phyloP scores from a whole-genome alignment of 2,113 vertebrate species.

The Phocoena sinus region DNA sequence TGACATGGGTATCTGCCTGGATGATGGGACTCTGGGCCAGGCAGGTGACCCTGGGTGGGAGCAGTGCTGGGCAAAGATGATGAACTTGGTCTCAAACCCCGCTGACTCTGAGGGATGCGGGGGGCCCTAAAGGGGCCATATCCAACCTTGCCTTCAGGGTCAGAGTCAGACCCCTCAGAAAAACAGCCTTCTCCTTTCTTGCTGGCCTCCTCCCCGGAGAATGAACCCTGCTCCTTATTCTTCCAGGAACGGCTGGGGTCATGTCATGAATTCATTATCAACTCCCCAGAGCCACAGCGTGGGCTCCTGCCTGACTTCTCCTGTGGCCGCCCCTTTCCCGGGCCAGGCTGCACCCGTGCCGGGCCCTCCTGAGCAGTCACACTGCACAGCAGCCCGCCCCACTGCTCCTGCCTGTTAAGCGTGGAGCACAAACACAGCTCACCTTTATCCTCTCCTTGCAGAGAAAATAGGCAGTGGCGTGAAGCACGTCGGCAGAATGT shows the following conservation, averaged over 20 bases:
- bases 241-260: no score
- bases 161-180: neutral
- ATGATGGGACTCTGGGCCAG: neutral
- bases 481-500: constrained; percentile 94
- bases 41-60: neutral
- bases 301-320: neutral
- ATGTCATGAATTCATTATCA: rapidly evolving
- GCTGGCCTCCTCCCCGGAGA: neutral
- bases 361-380: neutral
- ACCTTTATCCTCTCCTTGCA: constrained; percentile 95
- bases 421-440: neutral
- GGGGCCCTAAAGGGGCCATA: neutral
- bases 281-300: neutral
- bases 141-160: neutral
- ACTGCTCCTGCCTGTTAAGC: neutral
- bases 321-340: rapidly evolving
- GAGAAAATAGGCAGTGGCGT: constrained; percentile 96
- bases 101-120: neutral
- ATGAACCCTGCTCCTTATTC: neutral
- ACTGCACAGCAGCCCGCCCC: rapidly evolving
- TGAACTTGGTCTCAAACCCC: neutral
- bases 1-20: neutral
- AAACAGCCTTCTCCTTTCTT: neutral
- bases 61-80: neutral
- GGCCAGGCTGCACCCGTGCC: rapidly evolving